Conservation (phyloP, 1,140 invertebrate species). For the Gryon sp. region DNA sequence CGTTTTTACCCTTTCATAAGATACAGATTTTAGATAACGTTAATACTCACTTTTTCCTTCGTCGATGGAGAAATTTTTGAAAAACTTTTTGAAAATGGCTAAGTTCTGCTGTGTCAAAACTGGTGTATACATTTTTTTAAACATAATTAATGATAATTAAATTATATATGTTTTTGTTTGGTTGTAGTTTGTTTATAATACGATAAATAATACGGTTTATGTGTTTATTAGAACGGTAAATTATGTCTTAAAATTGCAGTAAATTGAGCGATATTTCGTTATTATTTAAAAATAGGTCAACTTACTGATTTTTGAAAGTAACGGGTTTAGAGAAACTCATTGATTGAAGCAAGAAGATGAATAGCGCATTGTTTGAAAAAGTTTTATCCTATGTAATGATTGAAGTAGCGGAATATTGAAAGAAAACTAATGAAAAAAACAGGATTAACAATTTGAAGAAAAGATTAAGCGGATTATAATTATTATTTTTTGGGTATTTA, state of each 20-base stretch:
- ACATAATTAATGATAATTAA: no score
- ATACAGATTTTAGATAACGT: constrained; percentile 7
- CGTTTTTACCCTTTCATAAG: constrained; percentile 42
- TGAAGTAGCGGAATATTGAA: constrained; percentile 16
- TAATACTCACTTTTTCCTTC: not conserved
- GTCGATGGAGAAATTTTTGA: constrained; percentile 11
- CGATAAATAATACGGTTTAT: no score
- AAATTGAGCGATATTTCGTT: no score
- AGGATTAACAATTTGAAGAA: constrained; percentile 32
- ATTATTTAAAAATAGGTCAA: no score
- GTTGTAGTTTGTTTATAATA: no score
- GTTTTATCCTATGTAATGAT: constrained; percentile 9
- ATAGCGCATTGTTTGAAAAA: constrained; percentile 25
- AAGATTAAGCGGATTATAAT: constrained; percentile 21
- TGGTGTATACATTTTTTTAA: no score
- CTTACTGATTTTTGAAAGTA: constrained; percentile 21
- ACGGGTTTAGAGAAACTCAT: constrained; percentile 44
- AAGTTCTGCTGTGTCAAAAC: no score
- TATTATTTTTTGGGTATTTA: no score
- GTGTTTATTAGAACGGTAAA: no score
- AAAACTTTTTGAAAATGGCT: no score
- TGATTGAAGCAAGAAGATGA: constrained; percentile 19
- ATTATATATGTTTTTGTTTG: no score
- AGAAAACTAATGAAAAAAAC: constrained; percentile 24
- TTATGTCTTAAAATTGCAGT: no score